Base-by-base conservation (phyloP, 2,888 invertebrate species). In the Tromatobia lineatoria region DNA sequence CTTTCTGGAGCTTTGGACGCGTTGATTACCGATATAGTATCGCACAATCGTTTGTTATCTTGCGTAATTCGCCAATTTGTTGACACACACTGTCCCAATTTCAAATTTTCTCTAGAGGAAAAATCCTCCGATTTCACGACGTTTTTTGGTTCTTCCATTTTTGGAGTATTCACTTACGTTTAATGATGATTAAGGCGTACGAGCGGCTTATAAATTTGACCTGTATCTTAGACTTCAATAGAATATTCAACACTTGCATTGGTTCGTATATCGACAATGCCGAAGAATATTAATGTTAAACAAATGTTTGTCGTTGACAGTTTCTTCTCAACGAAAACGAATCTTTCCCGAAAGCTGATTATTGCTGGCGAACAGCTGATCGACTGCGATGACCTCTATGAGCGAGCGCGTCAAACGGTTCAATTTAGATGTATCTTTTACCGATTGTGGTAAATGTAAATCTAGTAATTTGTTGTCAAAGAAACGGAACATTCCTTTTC, bases 1-100 rank as follows among this genome's bases (percentile, higher is more conserved):
- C 89, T 91, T 6, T 87, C 87, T 54, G 87, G 54, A 50, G 87
- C 85, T 79, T 89, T 61, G 1, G 71, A 80, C 11, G 83, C 73
- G 0, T 82, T n/a, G 29, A 81, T 77, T 38, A 87, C 87, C 1
- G 91, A 91, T 52, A 93, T 80, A 1, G 89, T 86, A 61, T 92
- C 89, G 18, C 74, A 45, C 50, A 91, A 88, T 70, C 78, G 78
- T 88, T 90, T 91, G 25, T 88, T 87, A 74, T 90, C 69, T 18
- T 78, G 77, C 11, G 69, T 34, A 2, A 74, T 18, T 29, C 45
- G 52, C 84, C 84, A 84, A 74, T 84, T 84, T 15, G 78, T 74
- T 20, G 83, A 50, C 23, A 83, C 47, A n/a, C 54, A 42, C n/a
- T 76, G 54, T 57, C 42, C 66, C 29, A 82, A 23, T 23, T 66